Percentiles rank a stretch among this genome's conserved stretches.
These are phyloP conservation scores for Julus scandinavius DNA, from an alignment of 2,888 invertebrate genomes.

Conservation along the genomic window DNA sequence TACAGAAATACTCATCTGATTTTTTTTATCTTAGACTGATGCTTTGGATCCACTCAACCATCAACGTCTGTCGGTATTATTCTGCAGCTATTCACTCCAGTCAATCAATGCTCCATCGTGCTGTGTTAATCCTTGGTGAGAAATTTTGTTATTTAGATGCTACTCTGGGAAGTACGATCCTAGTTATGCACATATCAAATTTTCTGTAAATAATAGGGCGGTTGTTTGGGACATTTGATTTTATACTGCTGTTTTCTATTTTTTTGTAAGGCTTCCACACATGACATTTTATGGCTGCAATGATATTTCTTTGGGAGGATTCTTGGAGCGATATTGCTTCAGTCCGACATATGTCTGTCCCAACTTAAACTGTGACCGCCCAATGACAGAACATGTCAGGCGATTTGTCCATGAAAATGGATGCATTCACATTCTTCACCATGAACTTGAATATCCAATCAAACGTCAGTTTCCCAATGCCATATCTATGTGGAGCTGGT, in stretches of 20 bases:
- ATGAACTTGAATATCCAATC: slow-evolving; percentile 68
- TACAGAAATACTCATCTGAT: background rate
- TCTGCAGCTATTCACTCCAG: slow-evolving; percentile 84
- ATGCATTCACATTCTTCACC: slow-evolving; percentile 80
- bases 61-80: slow-evolving; percentile 86
- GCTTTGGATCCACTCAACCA: slow-evolving; percentile 83
- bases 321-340: slow-evolving; percentile 92
- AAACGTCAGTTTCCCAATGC: slow-evolving; percentile 61
- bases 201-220: too few species aligned
- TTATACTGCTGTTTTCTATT: too few species aligned
- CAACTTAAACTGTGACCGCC: slow-evolving; percentile 76
- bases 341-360: slow-evolving; percentile 68
- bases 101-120: slow-evolving; percentile 85
- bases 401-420: slow-evolving; percentile 91
- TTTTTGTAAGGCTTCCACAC: slow-evolving; percentile 76
- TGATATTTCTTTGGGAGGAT: slow-evolving; percentile 94
- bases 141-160: slow-evolving; percentile 53
- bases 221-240: too few species aligned
- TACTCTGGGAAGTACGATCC: background rate
- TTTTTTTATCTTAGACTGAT: slow-evolving; percentile 68
- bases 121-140: slow-evolving; percentile 88
- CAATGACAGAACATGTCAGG: slow-evolving; percentile 87
- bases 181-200: background rate
- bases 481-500: slow-evolving; percentile 87
- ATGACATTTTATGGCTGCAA: slow-evolving; percentile 97